Base-by-base conservation (phyloP, 1,140 invertebrate species). In the Calycopis cecrops region DNA sequence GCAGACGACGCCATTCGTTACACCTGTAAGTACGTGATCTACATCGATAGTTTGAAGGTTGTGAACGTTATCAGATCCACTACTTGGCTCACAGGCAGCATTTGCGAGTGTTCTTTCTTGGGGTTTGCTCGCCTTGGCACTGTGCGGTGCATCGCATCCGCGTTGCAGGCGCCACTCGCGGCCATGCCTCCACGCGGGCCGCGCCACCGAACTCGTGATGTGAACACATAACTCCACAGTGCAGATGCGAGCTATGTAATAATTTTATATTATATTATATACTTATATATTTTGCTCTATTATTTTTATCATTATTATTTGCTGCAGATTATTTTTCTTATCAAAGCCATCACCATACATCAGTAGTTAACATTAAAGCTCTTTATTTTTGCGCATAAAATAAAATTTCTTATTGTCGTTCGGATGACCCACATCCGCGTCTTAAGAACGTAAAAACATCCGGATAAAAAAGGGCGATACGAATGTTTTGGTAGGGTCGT, bases 61-160 rank as follows among this genome's bases (percentile, higher is more conserved):
- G 73, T 64, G 69, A 73, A 73, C 65, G 65, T 71, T 71, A 74
- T 74, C 69, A 74, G 71, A 69, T 71, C 59, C 60, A 65, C 54
- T 57, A 63, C 69, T 74, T 74, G 71, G 69, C 69, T 69, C 71
- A 59, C 53, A 59, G 60, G 60, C 52, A 67, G 65, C 63, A 73
- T 73, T 66, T 66, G 63, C 59, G 56, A 71, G 63, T 59, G 59
- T 67, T 64, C 62, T 66, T 71, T 67, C 60, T 64, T 69, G 59
- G 61, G 63, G 66, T 67, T 63, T 63, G 56, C 52, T 63, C 55
- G 67, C 61, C 52, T 70, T 62, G 64, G 62, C 66, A 64, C 58
- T 66, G 62, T 56, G 62, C 68, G 66, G 62, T 66, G 67, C 69
- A 72, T 67, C 63, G 57, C 60, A 54, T 62, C 59, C 59, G 60